Base-by-base conservation (phyloP, 1,140 invertebrate genomes). In the Heliconius eleuchia region DNA sequence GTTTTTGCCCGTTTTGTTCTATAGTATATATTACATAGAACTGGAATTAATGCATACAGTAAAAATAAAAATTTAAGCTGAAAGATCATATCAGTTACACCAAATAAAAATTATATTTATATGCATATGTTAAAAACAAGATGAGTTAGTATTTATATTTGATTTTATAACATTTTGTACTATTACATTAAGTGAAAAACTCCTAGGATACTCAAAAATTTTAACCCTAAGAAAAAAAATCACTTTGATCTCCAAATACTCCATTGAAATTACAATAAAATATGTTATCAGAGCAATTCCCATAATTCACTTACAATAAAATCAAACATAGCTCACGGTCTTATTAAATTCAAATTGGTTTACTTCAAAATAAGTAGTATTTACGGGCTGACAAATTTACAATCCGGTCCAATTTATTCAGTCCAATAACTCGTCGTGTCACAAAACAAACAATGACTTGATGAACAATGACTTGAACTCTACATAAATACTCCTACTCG, bases 401-500 rank as follows among this genome's bases (percentile, higher is more conserved):
- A 80, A 82, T 83, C 80, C 55, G 71, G 57, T 80, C 76, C 70
- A 77, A 80, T 77, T 78, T 80, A 80, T 80, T 60, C 71, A 42
- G n/a, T 71, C 57, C 80, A 80, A 80, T 80, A 80, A 77, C 37
- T 77, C 66, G 16, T 66, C 57, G 71, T 80, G 80, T 77, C 80
- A 80, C 76, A 71, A 66, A 74, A 77, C 80, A 60, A 81, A 81
- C 80, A 81, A 84, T 86, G 80, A 81, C 84, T 82, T 86, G 86
- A 88, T 86, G 85, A 86, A 88, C 85, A 85, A 87, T 82, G 85
- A 83, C 81, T 84, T 71, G 77, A 87, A 90, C 81, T 86, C 85
- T 85, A 89, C 88, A 90, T 87, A 92, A 91, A 90, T 86, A 92
- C 89, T 87, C 91, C 89, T 89, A 93, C 91, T 87, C 88, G 83